A percentile compares a stretch with the other conserved stretches of the same genome.
phyloP scores from a whole-genome alignment of 2,888 invertebrate species.

The Epinotia ramella region DNA sequence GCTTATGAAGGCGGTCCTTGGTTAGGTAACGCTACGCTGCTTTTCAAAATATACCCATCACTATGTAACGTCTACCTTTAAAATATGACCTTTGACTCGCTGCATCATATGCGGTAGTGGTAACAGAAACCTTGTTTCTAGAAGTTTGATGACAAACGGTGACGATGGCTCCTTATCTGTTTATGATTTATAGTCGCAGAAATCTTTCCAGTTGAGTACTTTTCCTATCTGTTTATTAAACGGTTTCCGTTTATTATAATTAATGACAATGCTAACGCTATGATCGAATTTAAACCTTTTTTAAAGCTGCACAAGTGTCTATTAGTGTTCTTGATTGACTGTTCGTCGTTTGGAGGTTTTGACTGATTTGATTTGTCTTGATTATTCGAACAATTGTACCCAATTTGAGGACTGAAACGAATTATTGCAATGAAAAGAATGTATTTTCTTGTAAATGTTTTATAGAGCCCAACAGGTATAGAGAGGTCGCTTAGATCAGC shows the following conservation, averaged over 20 bases:
- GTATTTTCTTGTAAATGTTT: conserved; percentile 17
- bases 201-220: conserved; percentile 25
- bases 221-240: conserved; percentile 30
- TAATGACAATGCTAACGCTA: neutral
- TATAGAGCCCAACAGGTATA: conserved; percentile 12
- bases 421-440: conserved; percentile 16
- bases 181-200: neutral
- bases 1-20: neutral
- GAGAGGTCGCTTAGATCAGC: conserved; percentile 21
- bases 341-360: conserved; percentile 4
- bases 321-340: conserved; percentile 13
- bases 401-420: neutral
- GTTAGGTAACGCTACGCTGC: conserved; percentile 42
- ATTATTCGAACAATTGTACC: neutral
- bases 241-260: neutral
- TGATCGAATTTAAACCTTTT: neutral
- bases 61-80: neutral
- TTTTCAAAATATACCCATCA: conserved; percentile 5
- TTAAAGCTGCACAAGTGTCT: neutral
- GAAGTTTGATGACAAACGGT: neutral
- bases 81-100: conserved; percentile 13
- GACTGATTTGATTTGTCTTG: conserved; percentile 22
- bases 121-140: neutral
- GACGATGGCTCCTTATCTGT: neutral
- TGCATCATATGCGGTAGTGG: neutral